Percentiles rank a stretch among this genome's conserved stretches.
Evolutionary conservation across 2,113 vertebrate species (phyloP).

Genomic region (Neopipo cinnamomea): DNA sequence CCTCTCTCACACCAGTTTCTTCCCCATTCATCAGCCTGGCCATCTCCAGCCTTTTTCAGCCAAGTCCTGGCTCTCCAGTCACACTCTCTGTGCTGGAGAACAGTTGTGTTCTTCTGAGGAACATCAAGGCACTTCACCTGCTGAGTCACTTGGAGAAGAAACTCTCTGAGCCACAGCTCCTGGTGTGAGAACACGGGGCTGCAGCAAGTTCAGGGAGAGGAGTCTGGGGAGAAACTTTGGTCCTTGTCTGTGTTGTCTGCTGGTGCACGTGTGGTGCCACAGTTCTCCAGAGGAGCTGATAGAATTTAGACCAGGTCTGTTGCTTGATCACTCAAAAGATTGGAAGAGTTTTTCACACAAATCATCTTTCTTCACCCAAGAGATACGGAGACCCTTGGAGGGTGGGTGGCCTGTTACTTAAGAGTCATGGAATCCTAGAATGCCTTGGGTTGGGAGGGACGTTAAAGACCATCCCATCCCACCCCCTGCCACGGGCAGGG

Average conservation of each 20-base stretch:
- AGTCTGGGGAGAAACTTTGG: neutral
- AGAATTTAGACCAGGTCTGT: neutral
- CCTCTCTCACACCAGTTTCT: neutral
- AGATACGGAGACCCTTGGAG: neutral
- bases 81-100: neutral
- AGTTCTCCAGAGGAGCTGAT: fast-evolving
- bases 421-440: neutral
- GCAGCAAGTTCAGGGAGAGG: neutral
- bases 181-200: neutral
- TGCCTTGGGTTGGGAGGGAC: neutral
- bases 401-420: neutral
- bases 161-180: fast-evolving
- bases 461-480: fast-evolving
- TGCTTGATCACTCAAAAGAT: neutral
- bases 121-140: neutral
- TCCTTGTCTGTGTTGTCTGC: neutral
- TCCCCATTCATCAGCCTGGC: neutral
- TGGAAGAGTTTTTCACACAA: neutral
- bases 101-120: neutral
- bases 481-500: neutral
- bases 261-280: fast-evolving
- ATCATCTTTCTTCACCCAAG: neutral
- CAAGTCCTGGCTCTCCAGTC: neutral
- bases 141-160: neutral
- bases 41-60: neutral